These are phyloP conservation scores for Pseudorectes ferrugineus DNA, from an alignment of 2,113 vertebrate species.

Conservation along the genomic window DNA sequence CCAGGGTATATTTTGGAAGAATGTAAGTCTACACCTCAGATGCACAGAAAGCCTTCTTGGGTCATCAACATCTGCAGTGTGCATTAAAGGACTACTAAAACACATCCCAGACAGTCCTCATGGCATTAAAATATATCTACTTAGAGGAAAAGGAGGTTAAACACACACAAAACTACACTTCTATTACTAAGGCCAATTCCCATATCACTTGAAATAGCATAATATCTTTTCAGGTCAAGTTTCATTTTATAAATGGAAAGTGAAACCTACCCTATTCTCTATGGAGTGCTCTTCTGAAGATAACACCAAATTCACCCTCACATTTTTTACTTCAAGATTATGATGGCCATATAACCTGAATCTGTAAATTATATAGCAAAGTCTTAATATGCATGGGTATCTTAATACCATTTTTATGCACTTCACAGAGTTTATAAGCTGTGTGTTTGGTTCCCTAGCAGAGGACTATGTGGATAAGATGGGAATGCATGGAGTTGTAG, in stretches of 20 bases:
- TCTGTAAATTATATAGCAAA: background rate
- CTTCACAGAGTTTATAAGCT: background rate
- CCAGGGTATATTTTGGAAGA: background rate
- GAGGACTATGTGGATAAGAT: background rate
- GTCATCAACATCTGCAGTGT: background rate
- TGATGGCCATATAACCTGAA: background rate
- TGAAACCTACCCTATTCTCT: background rate
- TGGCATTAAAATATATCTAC: background rate
- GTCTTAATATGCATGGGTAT: background rate
- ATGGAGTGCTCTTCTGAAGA: background rate
- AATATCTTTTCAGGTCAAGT: background rate
- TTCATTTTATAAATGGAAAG: background rate
- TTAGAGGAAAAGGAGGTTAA: background rate
- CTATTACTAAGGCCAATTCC: background rate
- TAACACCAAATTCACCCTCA: background rate
- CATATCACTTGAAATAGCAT: background rate
- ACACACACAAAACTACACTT: background rate
- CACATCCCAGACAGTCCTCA: background rate
- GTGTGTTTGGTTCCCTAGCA: background rate
- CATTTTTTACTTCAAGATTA: background rate
- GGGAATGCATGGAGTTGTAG: background rate
- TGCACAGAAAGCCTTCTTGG: background rate
- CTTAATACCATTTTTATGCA: background rate
- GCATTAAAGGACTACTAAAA: background rate
- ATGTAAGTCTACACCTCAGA: background rate